These are phyloP conservation scores for Ancistrus triradiatus DNA, from an alignment of 2,113 vertebrate species.

Conservation along the genomic window DNA sequence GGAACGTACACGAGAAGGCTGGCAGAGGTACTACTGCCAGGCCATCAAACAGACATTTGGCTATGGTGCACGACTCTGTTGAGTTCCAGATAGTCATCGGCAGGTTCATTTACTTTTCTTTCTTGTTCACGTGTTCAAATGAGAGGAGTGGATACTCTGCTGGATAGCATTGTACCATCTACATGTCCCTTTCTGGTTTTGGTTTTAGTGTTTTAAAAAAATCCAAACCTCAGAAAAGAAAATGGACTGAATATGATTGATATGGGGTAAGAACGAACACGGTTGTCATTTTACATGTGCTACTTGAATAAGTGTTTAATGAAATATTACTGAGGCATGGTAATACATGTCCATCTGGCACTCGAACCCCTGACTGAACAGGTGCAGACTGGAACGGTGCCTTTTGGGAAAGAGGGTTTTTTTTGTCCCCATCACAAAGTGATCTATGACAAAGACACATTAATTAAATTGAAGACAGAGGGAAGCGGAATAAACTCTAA, in stretches of 20 bases:
- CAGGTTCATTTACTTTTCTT: constrained; percentile 1
- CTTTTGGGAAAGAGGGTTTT: constrained; percentile 19
- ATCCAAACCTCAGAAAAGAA: constrained; percentile 16
- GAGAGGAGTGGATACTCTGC: constrained; percentile 20
- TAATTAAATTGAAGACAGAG: constrained; percentile 1
- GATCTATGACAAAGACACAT: background rate
- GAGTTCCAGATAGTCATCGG: constrained; percentile 47
- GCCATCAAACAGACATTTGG: constrained; percentile 90
- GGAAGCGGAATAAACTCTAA: constrained; percentile 27
- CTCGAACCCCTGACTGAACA: constrained; percentile 6
- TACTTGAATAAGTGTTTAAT: constrained; percentile 37
- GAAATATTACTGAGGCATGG: constrained; percentile 32
- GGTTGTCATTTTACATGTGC: constrained; percentile 10
- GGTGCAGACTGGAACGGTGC: constrained; percentile 24
- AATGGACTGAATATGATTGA: background rate
- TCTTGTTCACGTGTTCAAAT: constrained; percentile 24
- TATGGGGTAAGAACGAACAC: background rate
- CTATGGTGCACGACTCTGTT: constrained; percentile 79
- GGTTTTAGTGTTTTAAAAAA: constrained; percentile 20
- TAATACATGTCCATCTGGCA: constrained; percentile 16
- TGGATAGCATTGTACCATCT: constrained; percentile 34
- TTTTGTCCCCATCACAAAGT: background rate
- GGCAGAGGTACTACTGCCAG: constrained; percentile 85
- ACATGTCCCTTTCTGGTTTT: constrained; percentile 25
- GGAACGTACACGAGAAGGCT: constrained; percentile 81